phyloP scores from a whole-genome alignment of 2,113 vertebrate species.

The Mirounga angustirostris region DNA sequence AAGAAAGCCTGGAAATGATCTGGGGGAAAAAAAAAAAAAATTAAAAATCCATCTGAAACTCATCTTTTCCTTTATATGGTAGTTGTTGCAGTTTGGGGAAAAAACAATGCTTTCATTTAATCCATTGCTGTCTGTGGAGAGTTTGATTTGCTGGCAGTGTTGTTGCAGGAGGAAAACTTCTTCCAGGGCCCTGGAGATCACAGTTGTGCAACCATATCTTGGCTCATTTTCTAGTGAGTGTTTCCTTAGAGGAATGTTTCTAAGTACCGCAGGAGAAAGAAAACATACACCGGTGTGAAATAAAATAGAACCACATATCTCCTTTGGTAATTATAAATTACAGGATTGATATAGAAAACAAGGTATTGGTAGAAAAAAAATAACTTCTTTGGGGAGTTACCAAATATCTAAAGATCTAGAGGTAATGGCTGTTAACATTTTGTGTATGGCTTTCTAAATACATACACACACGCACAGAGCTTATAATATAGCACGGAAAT shows the following conservation, averaged over 20 bases:
- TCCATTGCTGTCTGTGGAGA: background rate
- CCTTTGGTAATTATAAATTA: background rate
- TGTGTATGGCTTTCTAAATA: background rate
- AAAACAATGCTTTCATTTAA: background rate
- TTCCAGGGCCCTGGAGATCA: background rate
- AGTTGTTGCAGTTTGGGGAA: background rate
- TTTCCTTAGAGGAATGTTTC: background rate
- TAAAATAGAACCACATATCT: background rate
- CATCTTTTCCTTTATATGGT: background rate
- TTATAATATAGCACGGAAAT: background rate
- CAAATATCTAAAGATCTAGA: background rate
- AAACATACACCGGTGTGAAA: background rate
- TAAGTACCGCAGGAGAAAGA: background rate
- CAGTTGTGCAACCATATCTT: background rate
- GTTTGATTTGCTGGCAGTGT: background rate
- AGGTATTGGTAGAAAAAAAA: background rate
- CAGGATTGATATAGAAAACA: background rate
- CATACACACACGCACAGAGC: background rate
- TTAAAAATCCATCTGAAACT: background rate
- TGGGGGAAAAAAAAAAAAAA: background rate
- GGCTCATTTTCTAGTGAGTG: background rate
- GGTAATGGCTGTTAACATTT: background rate
- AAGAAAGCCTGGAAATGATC: background rate
- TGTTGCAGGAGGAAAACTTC: background rate
- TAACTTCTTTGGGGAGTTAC: background rate